Evolutionary conservation across 2,113 vertebrate species (phyloP), one percentile per base, ranked within the genome.

Genomic region (Oenanthe melanoleuca): DNA sequence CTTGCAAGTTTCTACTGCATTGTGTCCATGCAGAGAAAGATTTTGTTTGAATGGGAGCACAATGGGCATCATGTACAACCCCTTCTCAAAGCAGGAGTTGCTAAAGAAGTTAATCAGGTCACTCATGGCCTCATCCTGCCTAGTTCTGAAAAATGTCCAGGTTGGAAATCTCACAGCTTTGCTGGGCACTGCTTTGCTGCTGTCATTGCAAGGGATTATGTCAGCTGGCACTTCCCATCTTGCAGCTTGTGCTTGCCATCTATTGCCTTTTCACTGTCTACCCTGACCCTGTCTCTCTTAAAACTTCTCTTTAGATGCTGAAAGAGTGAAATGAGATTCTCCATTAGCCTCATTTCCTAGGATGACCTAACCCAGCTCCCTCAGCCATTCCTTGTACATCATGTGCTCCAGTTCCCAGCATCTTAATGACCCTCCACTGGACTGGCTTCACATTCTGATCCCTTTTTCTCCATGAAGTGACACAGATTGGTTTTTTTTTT

Each of bases 131-230:
- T 84, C 3, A 6, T 63, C 19, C 47, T 59, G 21, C 38, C 33
- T 26, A 5, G 20, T 47, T 94, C 34, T 78, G 83, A 86, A 50
- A 55, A 45, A 17, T 16, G 8, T 31, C 33, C 29, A 40, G 33
- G 18, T 3, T 1, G 2, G 56, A 63, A 8, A 40, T 66, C 11
- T 33, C 33, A 9, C 42, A 55, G 72, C 20, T 89, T 65, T 4
- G 1, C 45, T 60, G 33, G n/a, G 34, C 17, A 63, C 4, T 74
- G 42, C 69, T 61, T 73, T 77, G 22, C 50, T 15, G 13, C 55
- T 57, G 8, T 52, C 14, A 2, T 4, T 65, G 55, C 0, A 0
- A 66, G 15, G 21, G 29, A 4, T 44, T 50, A 3, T 8, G 3
- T 74, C 73, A 94, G 22, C 33, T 79, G 73, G 24, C 67, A 12